Base-by-base conservation (phyloP, 2,888 invertebrate species). In the Tipula lateralis region DNA sequence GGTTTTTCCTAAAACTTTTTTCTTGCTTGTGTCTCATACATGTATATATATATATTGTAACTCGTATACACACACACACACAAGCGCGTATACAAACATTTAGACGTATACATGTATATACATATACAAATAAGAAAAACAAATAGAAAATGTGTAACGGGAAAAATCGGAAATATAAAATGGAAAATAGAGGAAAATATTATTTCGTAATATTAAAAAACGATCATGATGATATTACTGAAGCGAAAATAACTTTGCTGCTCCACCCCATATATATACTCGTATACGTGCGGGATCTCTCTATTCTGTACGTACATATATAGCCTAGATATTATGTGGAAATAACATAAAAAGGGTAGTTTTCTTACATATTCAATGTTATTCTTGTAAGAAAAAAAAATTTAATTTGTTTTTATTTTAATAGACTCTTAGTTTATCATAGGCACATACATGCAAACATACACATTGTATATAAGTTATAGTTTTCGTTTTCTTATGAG, bases 171-270 rank as follows among this genome's bases (percentile, higher is more conserved):
- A 66, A 66, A 66, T 66, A 9, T 24, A 12, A 66, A 19, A 66
- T 66, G 24, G 66, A 66, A 66, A 66, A 66, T 66, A 66, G 66
- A 24, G 24, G n/a, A 24, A 66, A 19, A 66, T 24, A 7, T 66
- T 44, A 5, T 16, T 66, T 19, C 24, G 66, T 66, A 24, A 0
- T 66, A 66, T 66, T 66, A 66, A 66, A 66, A 66, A 66, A 24
- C 66, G 66, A 66, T 66, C 66, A 66, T 24, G 66, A 66, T 66
- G 66, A 66, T 66, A 66, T 66, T 24, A 66, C 66, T 66, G 66
- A 24, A 66, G 66, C 66, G 66, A 66, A 66, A 24, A 66, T 66
- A 66, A 66, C 24, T 66, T 66, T 66, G 66, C 24, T 19, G 16
- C 19, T 50, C 50, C 50, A 7, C 1, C 19, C 7, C 9, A 50